Evolutionary conservation across 2,113 vertebrate species (phyloP).

Genomic region (Lampris incognitus): DNA sequence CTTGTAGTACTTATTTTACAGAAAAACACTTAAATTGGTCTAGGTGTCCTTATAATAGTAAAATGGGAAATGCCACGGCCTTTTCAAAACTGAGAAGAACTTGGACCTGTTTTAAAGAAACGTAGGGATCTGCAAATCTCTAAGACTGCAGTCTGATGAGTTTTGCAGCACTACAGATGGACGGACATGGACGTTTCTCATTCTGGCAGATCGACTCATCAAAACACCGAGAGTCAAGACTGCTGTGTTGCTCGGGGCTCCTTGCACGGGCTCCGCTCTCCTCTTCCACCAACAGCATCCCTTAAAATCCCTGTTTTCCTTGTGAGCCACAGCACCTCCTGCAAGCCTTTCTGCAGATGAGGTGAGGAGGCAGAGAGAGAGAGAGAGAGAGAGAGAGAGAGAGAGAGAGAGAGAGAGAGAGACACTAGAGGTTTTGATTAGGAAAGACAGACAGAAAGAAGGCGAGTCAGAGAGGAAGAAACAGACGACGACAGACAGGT

Average conservation of each 20-base stretch:
- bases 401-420: neutral
- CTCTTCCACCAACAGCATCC: neutral
- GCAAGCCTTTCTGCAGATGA: conserved; percentile 18
- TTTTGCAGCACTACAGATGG: too few relatives aligned
- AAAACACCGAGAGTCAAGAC: conserved; percentile 3
- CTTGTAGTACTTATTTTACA: too few relatives aligned
- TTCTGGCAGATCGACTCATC: neutral
- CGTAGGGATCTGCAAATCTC: too few relatives aligned
- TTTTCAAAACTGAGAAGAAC: too few relatives aligned
- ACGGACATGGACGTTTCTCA: too few relatives aligned
- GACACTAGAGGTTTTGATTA: neutral
- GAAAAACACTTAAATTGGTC: too few relatives aligned
- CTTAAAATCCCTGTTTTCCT: too few relatives aligned
- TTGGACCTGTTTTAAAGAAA: too few relatives aligned
- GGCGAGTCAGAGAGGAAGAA: neutral
- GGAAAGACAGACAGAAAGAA: neutral
- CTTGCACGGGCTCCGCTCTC: conserved; percentile 26
- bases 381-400: conserved; percentile 1
- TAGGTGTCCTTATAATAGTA: too few relatives aligned
- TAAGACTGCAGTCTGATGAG: too few relatives aligned
- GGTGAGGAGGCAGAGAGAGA: neutral
- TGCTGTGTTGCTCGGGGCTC: conserved; percentile 19
- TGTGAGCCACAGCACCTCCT: conserved; percentile 16
- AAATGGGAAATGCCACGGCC: too few relatives aligned
- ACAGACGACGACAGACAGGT: neutral